Base-by-base conservation (phyloP, 1,140 invertebrate species). In the Leptopilina boulardi region DNA sequence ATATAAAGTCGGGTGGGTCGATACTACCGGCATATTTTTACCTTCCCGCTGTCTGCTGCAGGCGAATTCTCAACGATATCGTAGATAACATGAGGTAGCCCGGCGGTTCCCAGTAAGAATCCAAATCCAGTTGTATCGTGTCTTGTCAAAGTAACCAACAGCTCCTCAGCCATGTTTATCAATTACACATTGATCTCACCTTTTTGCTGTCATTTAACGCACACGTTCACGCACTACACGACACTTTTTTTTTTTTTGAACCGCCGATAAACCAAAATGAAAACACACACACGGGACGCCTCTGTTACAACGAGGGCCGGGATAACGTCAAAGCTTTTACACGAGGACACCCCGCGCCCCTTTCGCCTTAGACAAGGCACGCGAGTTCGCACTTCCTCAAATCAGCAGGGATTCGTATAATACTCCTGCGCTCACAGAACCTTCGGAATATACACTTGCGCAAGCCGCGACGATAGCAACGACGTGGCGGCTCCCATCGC, bases 61-160 rank as follows among this genome's bases (percentile, higher is more conserved):
- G 96, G 96, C 82, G 96, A 97, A 91, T 97, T 96, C 91, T 97
- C 96, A 86, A 96, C 93, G 87, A 98, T 97, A 91, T 97, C 95
- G 92, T 97, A 97, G 89, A 98, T 96, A 88, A 97, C 95, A 88
- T 97, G 96, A 86, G 96, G 96, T 88, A 96, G 93, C 89, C 96
- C 96, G 85, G 95, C 95, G 91, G 96, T 95, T 78, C 96, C 96
- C 85, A 97, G 93, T 82, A 98, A 97, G 93, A 98, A 97, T 84
- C 96, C 96, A 89, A 97, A 95, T 86, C 96, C 96, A 90, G 94
- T 94, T 91, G 94, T 94, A 91, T 96, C 95, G 93, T 94, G 95
- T 87, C 95, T 94, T 90, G 94, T 94, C 90, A 96, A 92, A 90
- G 95, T 95, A 89, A 96, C 95, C 92, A 95, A 93, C 91, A 96